phyloP scores from a whole-genome alignment of 2,797 vertebrate genomes.

The Artibeus jamaicensis region DNA sequence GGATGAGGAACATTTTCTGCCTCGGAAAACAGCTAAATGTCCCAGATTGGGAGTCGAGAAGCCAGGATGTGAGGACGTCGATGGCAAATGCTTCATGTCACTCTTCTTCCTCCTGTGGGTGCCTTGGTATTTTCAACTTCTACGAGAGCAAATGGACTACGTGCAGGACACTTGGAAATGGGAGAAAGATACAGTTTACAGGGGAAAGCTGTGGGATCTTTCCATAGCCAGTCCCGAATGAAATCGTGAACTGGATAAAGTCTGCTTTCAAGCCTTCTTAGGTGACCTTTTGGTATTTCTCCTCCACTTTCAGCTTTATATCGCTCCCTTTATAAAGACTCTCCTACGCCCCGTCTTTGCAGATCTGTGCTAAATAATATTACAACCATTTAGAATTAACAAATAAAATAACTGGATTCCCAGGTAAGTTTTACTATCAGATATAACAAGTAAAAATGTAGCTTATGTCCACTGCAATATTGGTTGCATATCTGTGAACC shows the following conservation, averaged over 20 bases:
- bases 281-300: neutral
- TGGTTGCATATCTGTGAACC: neutral
- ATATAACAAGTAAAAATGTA: neutral
- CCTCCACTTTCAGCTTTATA: neutral
- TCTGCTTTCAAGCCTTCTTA: neutral
- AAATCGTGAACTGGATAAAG: neutral
- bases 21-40: constrained; percentile 73
- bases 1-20: constrained; percentile 76
- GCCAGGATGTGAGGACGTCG: constrained; percentile 57
- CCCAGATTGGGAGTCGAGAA: constrained; percentile 67
- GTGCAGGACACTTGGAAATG: neutral
- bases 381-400: neutral
- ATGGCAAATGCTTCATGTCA: neutral
- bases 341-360: neutral
- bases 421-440: neutral
- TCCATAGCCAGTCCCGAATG: neutral
- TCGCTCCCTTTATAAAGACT: neutral
- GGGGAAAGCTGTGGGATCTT: neutral
- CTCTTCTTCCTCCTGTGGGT: neutral
- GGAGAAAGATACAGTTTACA: neutral
- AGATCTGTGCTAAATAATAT: neutral
- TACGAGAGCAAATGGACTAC: neutral
- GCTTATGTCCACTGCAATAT: neutral
- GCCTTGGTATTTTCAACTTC: neutral
- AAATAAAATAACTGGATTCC: neutral